Conservation (phyloP, 1,140 invertebrate species). For the Philotrypesis tridentata region DNA sequence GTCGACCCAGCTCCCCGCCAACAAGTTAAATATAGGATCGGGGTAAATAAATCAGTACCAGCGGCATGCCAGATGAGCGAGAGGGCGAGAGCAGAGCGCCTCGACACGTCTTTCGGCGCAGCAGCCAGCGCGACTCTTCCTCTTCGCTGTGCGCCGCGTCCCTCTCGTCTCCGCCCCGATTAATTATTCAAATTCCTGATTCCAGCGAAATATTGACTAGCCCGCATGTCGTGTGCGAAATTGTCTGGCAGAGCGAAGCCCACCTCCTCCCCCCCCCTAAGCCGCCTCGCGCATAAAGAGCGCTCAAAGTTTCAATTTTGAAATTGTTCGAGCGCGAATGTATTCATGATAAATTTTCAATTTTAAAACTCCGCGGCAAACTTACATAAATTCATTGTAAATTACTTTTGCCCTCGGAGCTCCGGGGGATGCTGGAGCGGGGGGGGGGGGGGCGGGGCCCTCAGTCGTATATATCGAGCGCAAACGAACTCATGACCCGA, state of each 20-base stretch:
- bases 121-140: too few species aligned
- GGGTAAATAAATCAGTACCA: conserved; percentile 32
- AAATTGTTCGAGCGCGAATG: conserved; percentile 3
- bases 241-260: too few species aligned
- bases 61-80: neutral
- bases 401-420: neutral
- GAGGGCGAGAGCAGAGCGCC: neutral
- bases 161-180: neutral
- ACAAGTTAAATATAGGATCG: conserved; percentile 34
- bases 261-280: too few species aligned
- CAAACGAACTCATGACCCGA: neutral
- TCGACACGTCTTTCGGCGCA: neutral
- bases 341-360: conserved; percentile 26
- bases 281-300: too few species aligned
- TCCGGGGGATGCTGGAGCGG: neutral
- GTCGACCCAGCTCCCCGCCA: neutral
- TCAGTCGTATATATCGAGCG: neutral
- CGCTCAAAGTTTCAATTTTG: neutral
- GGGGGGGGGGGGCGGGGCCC: too few species aligned
- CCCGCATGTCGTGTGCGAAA: neutral
- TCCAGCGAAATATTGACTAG: neutral
- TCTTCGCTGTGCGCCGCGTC: neutral
- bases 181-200: conserved; percentile 15
- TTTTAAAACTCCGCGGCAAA: neutral
- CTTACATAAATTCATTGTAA: neutral